Evolutionary conservation across 1,140 invertebrate species (phyloP), one percentile per base, ranked within the genome.

Genomic region (Cephus cinctus): DNA sequence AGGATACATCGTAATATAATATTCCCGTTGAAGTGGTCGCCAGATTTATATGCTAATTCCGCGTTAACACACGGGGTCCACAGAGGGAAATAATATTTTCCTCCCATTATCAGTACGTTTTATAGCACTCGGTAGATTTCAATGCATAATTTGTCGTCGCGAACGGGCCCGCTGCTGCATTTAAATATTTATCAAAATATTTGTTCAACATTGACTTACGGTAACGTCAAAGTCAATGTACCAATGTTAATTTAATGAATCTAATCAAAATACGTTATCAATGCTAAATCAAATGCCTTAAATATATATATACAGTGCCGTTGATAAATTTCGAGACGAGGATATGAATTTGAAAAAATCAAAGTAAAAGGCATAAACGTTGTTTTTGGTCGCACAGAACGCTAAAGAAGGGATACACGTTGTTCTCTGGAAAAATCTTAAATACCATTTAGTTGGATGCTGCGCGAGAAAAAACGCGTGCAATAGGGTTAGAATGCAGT

Each of bases 11-110:
- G n/a, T n/a, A n/a, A n/a, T n/a, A n/a, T n/a, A 55, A 44, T 53
- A 54, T 57, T 54, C 49, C 23, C 47, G 44, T 39, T 41, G 39
- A 50, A 36, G 50, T 52, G 52, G 50, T 45, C 44, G 43, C 38
- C 56, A 54, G 56, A 57, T 57, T 57, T 57, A 57, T 57, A 57
- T 57, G 56, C 48, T 57, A 57, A 57, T 51, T 21, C 46, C 15
- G 40, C 35, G 43, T 49, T 52, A 40, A 32, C 27, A 22, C 46
- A 16, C 35, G 8, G n/a, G 25, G 16, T 36, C 15, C 6, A 36
- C 16, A 8, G 35, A 27, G 25, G 25, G 25, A n/a, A 27, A 27
- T 51, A 54, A 48, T 54, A 55, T 55, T 44, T 19, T 15, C 43
- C 22, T 43, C 18, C 42, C 36, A 54, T 57, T 52, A 49, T 57